Conservation (phyloP, 2,888 invertebrate genomes). For the Rosalia funebris region DNA sequence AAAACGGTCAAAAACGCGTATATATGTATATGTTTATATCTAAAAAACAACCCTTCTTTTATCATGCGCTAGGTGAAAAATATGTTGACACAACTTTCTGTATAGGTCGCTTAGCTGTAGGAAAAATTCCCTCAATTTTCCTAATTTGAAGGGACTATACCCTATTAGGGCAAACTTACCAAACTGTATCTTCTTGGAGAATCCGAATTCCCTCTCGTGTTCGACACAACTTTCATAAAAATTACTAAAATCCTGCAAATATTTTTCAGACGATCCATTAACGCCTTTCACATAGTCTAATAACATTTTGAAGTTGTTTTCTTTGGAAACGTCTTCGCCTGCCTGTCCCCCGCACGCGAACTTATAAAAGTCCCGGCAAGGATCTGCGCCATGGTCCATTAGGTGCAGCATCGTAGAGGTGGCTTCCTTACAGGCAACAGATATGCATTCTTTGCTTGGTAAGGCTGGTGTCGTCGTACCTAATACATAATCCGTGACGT, state of each 20-base stretch:
- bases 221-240: slow-evolving; percentile 10
- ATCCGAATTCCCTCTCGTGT: slow-evolving; percentile 1
- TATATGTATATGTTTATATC: too few species aligned
- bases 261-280: not conserved
- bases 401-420: slow-evolving; percentile 17
- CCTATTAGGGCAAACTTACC: too few species aligned
- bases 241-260: not conserved
- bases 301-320: not conserved
- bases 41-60: too few species aligned
- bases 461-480: too few species aligned
- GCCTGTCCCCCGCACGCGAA: slow-evolving; percentile 29
- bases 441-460: not conserved
- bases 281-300: not conserved
- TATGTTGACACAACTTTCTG: too few species aligned
- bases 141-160: too few species aligned
- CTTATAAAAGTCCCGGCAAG: slow-evolving; percentile 32
- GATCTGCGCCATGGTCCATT: slow-evolving; percentile 28
- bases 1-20: too few species aligned
- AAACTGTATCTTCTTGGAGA: not conserved
- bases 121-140: too few species aligned
- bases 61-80: too few species aligned
- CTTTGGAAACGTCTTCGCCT: not conserved
- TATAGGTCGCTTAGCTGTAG: too few species aligned
- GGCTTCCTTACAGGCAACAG: not conserved
- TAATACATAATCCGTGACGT: too few species aligned